These are phyloP conservation scores for Cnemophilus loriae DNA, from an alignment of 2,113 vertebrate genomes.

Conservation along the genomic window DNA sequence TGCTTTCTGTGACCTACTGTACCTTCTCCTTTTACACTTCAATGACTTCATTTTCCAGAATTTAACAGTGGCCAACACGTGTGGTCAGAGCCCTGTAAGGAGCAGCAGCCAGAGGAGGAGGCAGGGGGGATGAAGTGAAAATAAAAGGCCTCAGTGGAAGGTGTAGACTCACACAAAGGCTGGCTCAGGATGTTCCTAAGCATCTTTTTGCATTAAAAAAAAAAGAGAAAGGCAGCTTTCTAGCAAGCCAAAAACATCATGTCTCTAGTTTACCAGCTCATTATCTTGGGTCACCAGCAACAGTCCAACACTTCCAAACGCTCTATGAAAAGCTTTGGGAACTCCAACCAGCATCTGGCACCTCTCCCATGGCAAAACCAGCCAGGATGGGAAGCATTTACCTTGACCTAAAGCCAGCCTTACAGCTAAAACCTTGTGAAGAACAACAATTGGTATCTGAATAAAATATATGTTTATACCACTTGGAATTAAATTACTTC, in stretches of 20 bases:
- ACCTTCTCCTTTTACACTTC: neutral
- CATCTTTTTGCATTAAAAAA: neutral
- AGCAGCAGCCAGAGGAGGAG: neutral
- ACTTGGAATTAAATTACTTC: neutral
- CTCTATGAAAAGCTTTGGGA: neutral
- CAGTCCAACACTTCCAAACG: neutral
- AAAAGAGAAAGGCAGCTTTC: neutral
- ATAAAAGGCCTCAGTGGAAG: neutral
- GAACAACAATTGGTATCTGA: neutral
- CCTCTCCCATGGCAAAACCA: neutral
- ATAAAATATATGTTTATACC: neutral
- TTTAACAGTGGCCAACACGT: neutral
- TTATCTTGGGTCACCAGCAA: neutral
- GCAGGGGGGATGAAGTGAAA: neutral
- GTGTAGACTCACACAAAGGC: neutral
- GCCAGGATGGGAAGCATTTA: neutral
- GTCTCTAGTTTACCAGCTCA: neutral
- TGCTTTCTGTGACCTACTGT: neutral
- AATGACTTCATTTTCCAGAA: neutral
- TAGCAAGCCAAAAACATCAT: neutral
- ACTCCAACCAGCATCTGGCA: neutral
- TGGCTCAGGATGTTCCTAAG: neutral
- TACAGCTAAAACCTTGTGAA: neutral
- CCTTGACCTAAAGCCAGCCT: neutral
- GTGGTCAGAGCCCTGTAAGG: neutral